These are phyloP conservation scores for Polyommatus iphigenia DNA, from an alignment of 2,888 invertebrate species.

Conservation along the genomic window DNA sequence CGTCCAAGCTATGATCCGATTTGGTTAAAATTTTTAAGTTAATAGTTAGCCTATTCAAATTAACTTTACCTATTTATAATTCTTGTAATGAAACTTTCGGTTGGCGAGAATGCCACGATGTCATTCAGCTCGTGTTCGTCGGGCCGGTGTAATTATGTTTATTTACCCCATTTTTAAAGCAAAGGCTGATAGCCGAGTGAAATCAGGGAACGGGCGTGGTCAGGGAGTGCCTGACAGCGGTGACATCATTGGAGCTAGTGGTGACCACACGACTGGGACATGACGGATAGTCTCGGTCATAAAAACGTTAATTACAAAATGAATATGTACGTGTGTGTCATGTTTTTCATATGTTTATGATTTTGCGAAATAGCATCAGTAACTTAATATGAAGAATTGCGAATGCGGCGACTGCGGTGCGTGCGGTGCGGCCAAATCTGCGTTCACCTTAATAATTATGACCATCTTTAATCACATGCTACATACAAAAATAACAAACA, in stretches of 20 bases:
- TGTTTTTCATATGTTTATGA: not conserved
- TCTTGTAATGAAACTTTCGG: not conserved
- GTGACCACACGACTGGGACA: not conserved
- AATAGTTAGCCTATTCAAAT: too few species aligned
- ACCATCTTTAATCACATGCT: too few species aligned
- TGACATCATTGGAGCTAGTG: not conserved
- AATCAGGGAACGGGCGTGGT: slow-evolving; percentile 4
- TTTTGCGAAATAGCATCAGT: not conserved
- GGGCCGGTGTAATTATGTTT: not conserved
- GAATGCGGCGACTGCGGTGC: too few species aligned
- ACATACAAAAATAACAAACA: too few species aligned
- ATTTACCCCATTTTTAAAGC: slow-evolving; percentile 4
- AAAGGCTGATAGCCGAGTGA: not conserved
- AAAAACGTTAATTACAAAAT: not conserved
- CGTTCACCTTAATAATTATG: too few species aligned
- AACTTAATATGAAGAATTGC: too few species aligned
- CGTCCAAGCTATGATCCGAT: too few species aligned
- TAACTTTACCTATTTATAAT: too few species aligned
- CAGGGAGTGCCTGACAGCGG: not conserved
- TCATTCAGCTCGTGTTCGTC: not conserved
- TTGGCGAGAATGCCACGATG: not conserved
- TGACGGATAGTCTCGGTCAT: not conserved
- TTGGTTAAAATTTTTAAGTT: too few species aligned
- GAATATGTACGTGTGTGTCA: not conserved
- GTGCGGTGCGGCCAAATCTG: too few species aligned